Percentiles rank a stretch among this genome's conserved stretches.
These are phyloP conservation scores for Nemotelus nigrinus DNA, from an alignment of 2,888 invertebrate species.

Conservation along the genomic window DNA sequence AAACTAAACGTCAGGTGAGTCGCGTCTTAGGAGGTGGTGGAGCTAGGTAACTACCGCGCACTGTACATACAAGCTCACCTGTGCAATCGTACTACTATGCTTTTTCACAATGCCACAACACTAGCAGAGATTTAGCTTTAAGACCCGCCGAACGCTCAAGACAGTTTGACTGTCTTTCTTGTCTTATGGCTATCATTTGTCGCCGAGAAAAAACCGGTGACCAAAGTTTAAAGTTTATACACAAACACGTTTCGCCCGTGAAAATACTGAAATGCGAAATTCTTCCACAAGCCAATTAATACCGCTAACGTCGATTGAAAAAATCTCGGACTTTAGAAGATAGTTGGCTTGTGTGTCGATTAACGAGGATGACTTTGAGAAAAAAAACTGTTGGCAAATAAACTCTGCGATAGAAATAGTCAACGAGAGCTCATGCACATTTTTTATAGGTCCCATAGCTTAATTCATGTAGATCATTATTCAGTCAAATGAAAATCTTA, in stretches of 20 bases:
- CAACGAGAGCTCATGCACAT: no score
- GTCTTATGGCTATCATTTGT: background rate
- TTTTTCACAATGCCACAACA: background rate
- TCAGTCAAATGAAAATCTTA: no score
- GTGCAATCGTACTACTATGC: slow-evolving; percentile 4
- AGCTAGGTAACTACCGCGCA: slow-evolving; percentile 34
- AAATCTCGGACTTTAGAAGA: no score
- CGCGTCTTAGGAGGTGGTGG: slow-evolving; percentile 45
- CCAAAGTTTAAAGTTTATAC: slow-evolving; percentile 19
- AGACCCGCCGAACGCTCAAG: slow-evolving; percentile 12
- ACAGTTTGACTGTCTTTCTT: background rate
- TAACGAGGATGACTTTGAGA: no score
- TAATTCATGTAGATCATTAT: no score
- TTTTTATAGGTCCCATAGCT: no score
- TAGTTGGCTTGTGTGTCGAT: no score
- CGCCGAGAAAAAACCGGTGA: slow-evolving; percentile 22
- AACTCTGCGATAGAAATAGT: no score
- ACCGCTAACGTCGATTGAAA: no score
- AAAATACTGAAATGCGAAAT: background rate
- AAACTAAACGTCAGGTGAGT: slow-evolving; percentile 51
- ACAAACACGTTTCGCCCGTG: background rate
- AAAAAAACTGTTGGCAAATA: no score
- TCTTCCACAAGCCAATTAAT: no score
- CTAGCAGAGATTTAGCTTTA: background rate
- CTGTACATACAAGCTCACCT: slow-evolving; percentile 36